Percentiles rank a stretch among this genome's conserved stretches.
Evolutionary conservation across 2,888 invertebrate species (phyloP).

Genomic region (Orthosia gracilis): DNA sequence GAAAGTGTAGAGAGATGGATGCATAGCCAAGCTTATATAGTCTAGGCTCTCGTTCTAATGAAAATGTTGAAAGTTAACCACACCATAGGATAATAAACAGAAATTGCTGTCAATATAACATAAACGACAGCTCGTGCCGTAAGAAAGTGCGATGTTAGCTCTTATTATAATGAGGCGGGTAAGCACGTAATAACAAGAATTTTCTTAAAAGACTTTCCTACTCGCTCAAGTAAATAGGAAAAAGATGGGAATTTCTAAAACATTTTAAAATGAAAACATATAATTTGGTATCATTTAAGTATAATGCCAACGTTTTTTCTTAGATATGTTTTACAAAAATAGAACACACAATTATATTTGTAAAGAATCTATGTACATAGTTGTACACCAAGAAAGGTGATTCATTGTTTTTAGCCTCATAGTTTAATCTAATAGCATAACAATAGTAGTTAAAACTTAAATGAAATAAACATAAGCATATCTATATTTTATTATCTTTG

Average conservation of each 20-base stretch:
- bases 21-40: constrained; percentile 49
- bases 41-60: constrained; percentile 61
- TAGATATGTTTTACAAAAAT: constrained; percentile 18
- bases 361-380: constrained; percentile 28
- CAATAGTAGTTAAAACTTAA: constrained; percentile 36
- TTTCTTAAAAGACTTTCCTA: constrained; percentile 46
- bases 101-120: constrained; percentile 62
- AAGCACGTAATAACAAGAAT: constrained; percentile 50
- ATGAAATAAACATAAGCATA: constrained; percentile 55
- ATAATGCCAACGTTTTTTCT: constrained; percentile 28
- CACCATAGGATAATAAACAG: constrained; percentile 64
- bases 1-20: constrained; percentile 61
- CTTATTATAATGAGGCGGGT: constrained; percentile 43
- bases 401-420: constrained; percentile 58
- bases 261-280: constrained; percentile 28
- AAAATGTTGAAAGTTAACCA: constrained; percentile 72
- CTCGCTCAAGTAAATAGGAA: constrained; percentile 30
- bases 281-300: constrained; percentile 37
- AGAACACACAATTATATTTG: constrained; percentile 5
- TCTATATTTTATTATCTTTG: constrained; percentile 66
- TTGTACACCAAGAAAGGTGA: constrained; percentile 24
- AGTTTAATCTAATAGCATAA: constrained; percentile 44
- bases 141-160: constrained; percentile 61
- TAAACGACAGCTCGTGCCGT: constrained; percentile 57
- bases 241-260: constrained; percentile 22